Conservation (phyloP, 2,113 vertebrate species). For the Hemichromis elongatus region DNA sequence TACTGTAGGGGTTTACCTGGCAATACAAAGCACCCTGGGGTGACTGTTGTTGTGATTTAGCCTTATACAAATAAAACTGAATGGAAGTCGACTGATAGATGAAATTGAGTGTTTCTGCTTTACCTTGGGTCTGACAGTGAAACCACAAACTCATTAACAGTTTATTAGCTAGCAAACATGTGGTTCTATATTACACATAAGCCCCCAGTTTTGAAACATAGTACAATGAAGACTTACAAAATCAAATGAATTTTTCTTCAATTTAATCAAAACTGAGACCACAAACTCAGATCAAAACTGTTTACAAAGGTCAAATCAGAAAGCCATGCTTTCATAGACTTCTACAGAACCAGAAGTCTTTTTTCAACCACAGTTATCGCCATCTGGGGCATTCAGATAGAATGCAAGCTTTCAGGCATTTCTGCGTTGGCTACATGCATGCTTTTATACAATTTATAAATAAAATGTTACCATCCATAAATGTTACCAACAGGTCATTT, state of each 20-base stretch:
- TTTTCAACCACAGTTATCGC: neutral
- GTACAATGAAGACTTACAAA: neutral
- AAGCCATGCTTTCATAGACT: neutral
- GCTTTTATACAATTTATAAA: neutral
- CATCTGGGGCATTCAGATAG: neutral
- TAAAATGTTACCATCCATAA: too few species aligned
- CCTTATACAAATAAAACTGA: neutral
- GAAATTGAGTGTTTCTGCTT: neutral
- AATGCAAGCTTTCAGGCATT: neutral
- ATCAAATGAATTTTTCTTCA: neutral
- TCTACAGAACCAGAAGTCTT: neutral
- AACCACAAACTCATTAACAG: neutral
- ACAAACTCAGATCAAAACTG: neutral
- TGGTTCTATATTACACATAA: neutral
- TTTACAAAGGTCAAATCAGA: neutral
- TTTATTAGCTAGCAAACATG: neutral
- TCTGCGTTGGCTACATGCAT: neutral
- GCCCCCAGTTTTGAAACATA: neutral
- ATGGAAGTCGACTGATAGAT: neutral
- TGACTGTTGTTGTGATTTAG: neutral
- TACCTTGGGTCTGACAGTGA: neutral
- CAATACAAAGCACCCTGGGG: neutral
- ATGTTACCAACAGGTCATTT: neutral
- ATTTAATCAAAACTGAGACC: neutral
- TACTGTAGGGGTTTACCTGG: neutral